These are phyloP conservation scores for Stenichneumon culpator DNA, from an alignment of 2,888 invertebrate genomes.

Conservation along the genomic window DNA sequence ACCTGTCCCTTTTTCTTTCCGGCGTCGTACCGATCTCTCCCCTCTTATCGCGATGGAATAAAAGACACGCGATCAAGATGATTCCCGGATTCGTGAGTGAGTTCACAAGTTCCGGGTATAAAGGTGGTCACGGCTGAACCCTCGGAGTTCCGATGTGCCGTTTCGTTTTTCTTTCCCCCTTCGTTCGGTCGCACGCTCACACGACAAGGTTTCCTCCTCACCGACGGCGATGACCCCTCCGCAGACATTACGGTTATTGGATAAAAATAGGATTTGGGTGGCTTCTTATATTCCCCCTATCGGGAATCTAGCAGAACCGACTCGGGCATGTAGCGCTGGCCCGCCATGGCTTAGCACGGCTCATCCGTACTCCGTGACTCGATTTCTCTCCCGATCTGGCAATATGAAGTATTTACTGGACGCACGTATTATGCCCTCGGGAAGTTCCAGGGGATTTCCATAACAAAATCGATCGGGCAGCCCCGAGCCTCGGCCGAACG, in stretches of 20 bases:
- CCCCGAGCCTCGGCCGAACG: constrained; percentile 46
- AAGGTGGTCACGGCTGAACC: constrained; percentile 9
- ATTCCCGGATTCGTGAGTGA: constrained; percentile 47
- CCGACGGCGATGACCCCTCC: constrained; percentile 51
- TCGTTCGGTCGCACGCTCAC: background rate
- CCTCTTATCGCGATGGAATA: constrained; percentile 44
- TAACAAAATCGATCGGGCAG: constrained; percentile 76
- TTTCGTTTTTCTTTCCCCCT: background rate
- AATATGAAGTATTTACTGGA: constrained; percentile 77
- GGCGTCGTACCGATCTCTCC: constrained; percentile 1
- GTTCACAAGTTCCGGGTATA: constrained; percentile 39
- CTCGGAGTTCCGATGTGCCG: background rate
- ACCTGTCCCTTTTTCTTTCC: background rate
- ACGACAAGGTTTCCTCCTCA: constrained; percentile 10
- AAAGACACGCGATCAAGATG: constrained; percentile 47
- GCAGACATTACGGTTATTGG: constrained; percentile 58
- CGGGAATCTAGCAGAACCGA: constrained; percentile 9
- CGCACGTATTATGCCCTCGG: constrained; percentile 72
- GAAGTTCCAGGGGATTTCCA: constrained; percentile 70
- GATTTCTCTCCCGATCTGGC: constrained; percentile 48
- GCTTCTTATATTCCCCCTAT: constrained; percentile 40
- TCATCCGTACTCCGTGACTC: constrained; percentile 71
- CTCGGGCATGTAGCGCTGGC: constrained; percentile 1
- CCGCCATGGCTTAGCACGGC: constrained; percentile 64
- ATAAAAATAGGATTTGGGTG: constrained; percentile 59